Percentiles rank a stretch among this genome's conserved stretches.
phyloP scores from a whole-genome alignment of 2,888 invertebrate genomes.

The Leucania comma region DNA sequence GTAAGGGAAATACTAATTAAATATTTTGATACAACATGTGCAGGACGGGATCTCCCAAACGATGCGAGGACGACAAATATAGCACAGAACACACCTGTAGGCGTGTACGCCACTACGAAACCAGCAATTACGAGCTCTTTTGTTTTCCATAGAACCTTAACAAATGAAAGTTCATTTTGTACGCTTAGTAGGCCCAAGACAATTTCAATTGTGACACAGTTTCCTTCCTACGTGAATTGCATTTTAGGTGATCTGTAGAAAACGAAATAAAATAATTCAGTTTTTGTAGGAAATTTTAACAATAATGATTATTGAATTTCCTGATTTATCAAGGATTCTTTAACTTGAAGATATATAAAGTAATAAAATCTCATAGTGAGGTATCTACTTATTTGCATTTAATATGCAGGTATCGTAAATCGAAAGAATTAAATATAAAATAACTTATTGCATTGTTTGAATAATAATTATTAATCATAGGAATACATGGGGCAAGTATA shows the following conservation, averaged over 20 bases:
- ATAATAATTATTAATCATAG: conserved; percentile 82
- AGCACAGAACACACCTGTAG: conserved; percentile 55
- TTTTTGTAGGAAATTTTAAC: conserved; percentile 36
- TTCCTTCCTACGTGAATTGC: conserved; percentile 54
- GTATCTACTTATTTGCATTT: conserved; percentile 39
- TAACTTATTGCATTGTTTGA: conserved; percentile 76
- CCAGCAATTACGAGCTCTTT: conserved; percentile 41
- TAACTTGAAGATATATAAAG: conserved; percentile 31
- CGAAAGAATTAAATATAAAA: conserved; percentile 73
- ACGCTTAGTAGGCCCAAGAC: conserved; percentile 38
- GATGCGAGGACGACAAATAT: conserved; percentile 40
- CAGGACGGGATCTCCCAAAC: conserved; percentile 48
- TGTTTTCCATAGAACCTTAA: conserved; percentile 50
- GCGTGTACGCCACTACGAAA: conserved; percentile 23
- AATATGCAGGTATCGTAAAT: conserved; percentile 67
- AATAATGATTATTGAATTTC: conserved; percentile 42
- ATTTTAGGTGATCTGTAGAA: conserved; percentile 42
- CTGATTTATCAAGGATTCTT: conserved; percentile 56
- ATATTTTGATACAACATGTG: conserved; percentile 59
- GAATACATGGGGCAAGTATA: conserved; percentile 74
- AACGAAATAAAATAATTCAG: conserved; percentile 37
- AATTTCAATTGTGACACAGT: conserved; percentile 57
- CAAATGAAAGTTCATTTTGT: conserved; percentile 52
- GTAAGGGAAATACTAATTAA: conserved; percentile 68
- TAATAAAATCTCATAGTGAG: background rate